A percentile compares a stretch with the other conserved stretches of the same genome.
These are phyloP conservation scores for Alouatta palliata DNA, from an alignment of 2,113 vertebrate species.

Conservation along the genomic window DNA sequence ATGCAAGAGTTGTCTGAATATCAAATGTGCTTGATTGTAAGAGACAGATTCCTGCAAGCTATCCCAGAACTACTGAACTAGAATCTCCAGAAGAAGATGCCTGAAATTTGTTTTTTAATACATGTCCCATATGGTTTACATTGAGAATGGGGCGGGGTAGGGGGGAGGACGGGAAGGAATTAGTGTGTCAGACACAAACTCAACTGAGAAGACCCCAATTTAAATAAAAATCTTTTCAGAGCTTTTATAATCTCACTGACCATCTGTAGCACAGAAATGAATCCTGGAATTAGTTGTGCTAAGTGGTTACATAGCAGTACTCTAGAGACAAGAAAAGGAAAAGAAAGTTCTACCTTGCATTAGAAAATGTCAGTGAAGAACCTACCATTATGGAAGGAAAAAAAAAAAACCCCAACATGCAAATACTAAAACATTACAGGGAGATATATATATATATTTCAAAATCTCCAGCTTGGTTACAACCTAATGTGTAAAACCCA, in stretches of 20 bases:
- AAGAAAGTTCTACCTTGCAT: neutral
- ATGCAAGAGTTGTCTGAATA: neutral
- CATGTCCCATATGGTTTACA: neutral
- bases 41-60: neutral
- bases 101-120: neutral
- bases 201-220: slow-evolving; percentile 22
- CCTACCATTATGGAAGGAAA: neutral
- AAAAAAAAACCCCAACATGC: neutral
- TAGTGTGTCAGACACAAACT: neutral
- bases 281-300: neutral
- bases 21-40: neutral
- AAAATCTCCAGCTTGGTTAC: neutral
- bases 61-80: neutral
- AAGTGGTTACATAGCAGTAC: neutral
- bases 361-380: slow-evolving; percentile 11
- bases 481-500: neutral
- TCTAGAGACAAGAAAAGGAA: neutral
- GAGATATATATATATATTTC: neutral
- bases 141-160: neutral
- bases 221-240: slow-evolving; percentile 21
- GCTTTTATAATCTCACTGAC: slow-evolving; percentile 46
- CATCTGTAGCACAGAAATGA: slow-evolving; percentile 37
- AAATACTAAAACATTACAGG: neutral
- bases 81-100: neutral
- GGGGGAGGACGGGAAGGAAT: neutral